A percentile compares a stretch with the other conserved stretches of the same genome.
phyloP scores from a whole-genome alignment of 1,140 invertebrate genomes.

The Lordiphosa clarofinis region DNA sequence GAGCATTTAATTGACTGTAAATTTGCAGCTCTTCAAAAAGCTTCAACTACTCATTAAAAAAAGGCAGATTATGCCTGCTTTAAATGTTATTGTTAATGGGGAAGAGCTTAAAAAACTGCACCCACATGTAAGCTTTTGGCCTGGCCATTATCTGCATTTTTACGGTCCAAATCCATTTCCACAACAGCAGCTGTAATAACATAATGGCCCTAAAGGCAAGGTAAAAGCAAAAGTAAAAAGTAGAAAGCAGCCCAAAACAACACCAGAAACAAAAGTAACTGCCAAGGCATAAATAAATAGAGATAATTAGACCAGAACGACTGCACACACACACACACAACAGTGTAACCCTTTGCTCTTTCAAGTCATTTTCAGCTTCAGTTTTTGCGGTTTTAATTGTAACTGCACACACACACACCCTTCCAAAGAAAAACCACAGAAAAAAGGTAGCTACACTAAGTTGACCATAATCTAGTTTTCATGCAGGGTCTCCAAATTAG shows the following conservation, averaged over 20 bases:
- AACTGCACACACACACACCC: constrained; percentile 16
- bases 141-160: constrained; percentile 65
- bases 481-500: constrained; percentile 47
- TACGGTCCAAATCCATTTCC: constrained; percentile 74
- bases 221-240: constrained; percentile 2
- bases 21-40: constrained; percentile 62
- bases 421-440: constrained; percentile 6
- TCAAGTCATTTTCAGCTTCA: constrained; percentile 27
- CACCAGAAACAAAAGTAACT: constrained; percentile 44
- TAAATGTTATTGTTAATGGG: too few relatives aligned
- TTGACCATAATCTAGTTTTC: constrained; percentile 70
- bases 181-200: constrained; percentile 63
- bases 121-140: constrained; percentile 21
- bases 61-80: too few relatives aligned
- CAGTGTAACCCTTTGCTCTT: constrained; percentile 19
- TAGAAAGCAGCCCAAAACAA: constrained; percentile 18
- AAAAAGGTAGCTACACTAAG: constrained; percentile 35
- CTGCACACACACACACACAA: constrained; percentile 9
- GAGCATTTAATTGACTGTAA: constrained; percentile 72
- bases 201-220: constrained; percentile 63
- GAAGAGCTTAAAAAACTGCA: constrained; percentile 21
- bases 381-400: constrained; percentile 56
- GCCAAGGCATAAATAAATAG: constrained; percentile 71
- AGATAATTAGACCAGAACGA: constrained; percentile 77
- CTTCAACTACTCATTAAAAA: constrained; percentile 66